These are phyloP conservation scores for Peromyscus melanophrys DNA, from an alignment of 2,797 vertebrate genomes.

Conservation along the genomic window DNA sequence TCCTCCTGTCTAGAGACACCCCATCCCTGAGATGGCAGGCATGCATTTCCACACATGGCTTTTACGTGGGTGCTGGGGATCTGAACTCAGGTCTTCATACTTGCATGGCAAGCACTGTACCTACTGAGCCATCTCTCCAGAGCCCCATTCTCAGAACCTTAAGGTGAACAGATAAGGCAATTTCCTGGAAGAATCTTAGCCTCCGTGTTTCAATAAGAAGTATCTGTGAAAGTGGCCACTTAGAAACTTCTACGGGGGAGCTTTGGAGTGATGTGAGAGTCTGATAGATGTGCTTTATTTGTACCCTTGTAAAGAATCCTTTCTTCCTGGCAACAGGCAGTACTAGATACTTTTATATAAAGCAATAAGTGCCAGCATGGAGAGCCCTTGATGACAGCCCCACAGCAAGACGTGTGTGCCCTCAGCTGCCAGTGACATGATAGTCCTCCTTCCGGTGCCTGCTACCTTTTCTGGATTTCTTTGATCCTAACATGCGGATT, in stretches of 20 bases:
- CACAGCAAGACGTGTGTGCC: neutral
- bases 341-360: neutral
- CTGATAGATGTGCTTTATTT: neutral
- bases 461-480: neutral
- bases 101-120: neutral
- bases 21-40: neutral
- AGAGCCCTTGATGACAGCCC: neutral
- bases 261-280: neutral
- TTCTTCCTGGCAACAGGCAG: neutral
- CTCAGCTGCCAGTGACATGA: neutral
- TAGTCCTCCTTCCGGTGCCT: too few relatives aligned
- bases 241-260: neutral
- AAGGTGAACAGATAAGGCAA: neutral
- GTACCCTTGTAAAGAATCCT: neutral
- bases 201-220: neutral
- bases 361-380: neutral
- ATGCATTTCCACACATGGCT: neutral
- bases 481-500: neutral
- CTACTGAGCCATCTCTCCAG: neutral
- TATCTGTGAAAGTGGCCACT: neutral
- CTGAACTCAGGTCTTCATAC: neutral
- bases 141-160: neutral
- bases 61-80: neutral
- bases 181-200: neutral
- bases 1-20: neutral